Evolutionary conservation across 1,140 invertebrate genomes (phyloP).

Genomic region (Metopolophium dirhodum): DNA sequence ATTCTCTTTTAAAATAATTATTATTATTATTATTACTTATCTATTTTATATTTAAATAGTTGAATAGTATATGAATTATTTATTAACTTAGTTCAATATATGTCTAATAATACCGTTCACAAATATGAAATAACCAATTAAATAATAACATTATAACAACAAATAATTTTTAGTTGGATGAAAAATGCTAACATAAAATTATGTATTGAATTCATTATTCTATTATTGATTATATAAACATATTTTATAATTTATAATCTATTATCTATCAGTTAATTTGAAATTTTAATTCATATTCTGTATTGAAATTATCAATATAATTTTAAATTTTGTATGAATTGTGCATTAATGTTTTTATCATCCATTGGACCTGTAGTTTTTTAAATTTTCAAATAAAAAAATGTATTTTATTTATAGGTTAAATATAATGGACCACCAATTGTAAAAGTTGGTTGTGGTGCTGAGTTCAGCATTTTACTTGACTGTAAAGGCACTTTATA

Average conservation of each 20-base stretch:
- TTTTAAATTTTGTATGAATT: neutral
- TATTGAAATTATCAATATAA: neutral
- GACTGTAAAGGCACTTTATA: slow-evolving; percentile 87
- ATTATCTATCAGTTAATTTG: neutral
- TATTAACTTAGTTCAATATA: neutral
- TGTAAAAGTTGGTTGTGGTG: slow-evolving; percentile 86
- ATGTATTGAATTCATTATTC: neutral
- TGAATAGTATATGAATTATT: neutral
- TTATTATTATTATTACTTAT: neutral
- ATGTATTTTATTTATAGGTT: slow-evolving; percentile 60
- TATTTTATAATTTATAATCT: no score
- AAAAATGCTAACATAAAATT: neutral
- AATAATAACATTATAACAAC: neutral
- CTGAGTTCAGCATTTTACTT: slow-evolving; percentile 88
- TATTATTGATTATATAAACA: neutral
- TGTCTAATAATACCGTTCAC: neutral
- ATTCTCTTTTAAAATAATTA: no score
- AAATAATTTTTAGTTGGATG: neutral
- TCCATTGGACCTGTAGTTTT: neutral
- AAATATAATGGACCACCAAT: slow-evolving; percentile 76
- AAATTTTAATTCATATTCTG: neutral
- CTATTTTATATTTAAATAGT: neutral
- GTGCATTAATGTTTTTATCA: neutral
- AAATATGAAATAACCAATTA: neutral
- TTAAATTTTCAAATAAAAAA: neutral